phyloP scores from a whole-genome alignment of 2,797 vertebrate genomes.

The Crotalus adamanteus region DNA sequence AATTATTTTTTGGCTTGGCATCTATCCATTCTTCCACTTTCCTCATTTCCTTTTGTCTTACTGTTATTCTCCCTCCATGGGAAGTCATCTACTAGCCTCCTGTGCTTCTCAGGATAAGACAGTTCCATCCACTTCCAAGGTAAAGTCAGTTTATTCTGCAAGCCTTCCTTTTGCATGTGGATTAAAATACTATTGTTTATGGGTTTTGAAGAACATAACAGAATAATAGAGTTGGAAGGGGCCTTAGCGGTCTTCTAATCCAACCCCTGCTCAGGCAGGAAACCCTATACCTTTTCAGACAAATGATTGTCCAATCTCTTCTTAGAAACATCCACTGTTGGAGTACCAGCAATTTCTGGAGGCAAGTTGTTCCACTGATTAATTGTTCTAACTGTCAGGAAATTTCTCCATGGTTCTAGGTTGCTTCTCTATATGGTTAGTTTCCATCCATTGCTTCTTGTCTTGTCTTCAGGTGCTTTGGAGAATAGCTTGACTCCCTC shows the following conservation, averaged over 20 bases:
- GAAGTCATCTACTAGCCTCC: conserved; percentile 1
- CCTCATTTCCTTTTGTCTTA: conserved; percentile 5
- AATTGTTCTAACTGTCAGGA: too few relatives aligned
- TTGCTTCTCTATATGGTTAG: neutral
- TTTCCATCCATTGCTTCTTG: neutral
- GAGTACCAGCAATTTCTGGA: too few relatives aligned
- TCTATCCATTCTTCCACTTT: neutral
- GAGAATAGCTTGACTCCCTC: neutral
- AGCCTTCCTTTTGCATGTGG: neutral
- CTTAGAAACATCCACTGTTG: too few relatives aligned
- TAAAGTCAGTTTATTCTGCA: neutral
- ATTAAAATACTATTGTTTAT: neutral
- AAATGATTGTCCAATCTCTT: too few relatives aligned
- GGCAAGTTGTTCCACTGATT: too few relatives aligned
- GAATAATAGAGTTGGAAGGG: too few relatives aligned
- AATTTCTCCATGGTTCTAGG: neutral
- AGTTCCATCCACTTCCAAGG: conserved; percentile 13
- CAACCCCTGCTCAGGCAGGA: too few relatives aligned
- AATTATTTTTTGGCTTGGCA: conserved; percentile 34
- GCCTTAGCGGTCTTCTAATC: too few relatives aligned
- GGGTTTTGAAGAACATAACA: neutral
- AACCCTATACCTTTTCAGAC: too few relatives aligned
- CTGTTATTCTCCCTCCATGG: neutral
- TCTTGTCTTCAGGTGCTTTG: neutral
- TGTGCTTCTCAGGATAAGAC: neutral